A percentile compares a stretch with the other conserved stretches of the same genome.
phyloP scores from a whole-genome alignment of 2,113 vertebrate species.

The Rhinoderma darwinii region DNA sequence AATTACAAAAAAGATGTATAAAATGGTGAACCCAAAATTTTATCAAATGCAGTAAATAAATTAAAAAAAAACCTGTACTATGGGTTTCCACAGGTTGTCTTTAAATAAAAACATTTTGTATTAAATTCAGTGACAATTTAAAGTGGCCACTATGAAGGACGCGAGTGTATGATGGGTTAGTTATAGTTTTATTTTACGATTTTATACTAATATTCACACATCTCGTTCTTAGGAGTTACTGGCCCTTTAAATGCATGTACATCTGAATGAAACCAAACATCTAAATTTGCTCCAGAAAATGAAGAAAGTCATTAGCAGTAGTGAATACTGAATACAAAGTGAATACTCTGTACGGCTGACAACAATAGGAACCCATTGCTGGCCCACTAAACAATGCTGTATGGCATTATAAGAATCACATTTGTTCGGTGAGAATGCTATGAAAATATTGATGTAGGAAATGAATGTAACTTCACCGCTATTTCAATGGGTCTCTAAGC shows the following conservation, averaged over 20 bases:
- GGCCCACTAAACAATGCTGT: background rate
- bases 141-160: too few relatives aligned
- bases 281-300: background rate
- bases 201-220: too few relatives aligned
- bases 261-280: background rate
- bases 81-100: too few relatives aligned
- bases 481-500: conserved; percentile 30
- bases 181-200: too few relatives aligned
- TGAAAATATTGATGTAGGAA: conserved; percentile 23
- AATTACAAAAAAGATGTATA: too few relatives aligned
- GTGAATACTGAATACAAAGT: background rate
- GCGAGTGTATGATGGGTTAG: too few relatives aligned
- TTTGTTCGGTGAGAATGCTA: background rate
- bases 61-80: too few relatives aligned
- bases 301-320: background rate
- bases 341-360: background rate
- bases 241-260: background rate
- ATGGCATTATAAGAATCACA: background rate
- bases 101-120: too few relatives aligned
- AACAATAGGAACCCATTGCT: conserved; percentile 2
- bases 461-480: conserved; percentile 17
- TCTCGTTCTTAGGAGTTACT: background rate
- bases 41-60: too few relatives aligned
- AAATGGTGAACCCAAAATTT: too few relatives aligned
- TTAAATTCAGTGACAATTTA: too few relatives aligned